Percentiles rank a stretch among this genome's conserved stretches.
Conservation (phyloP, 2,888 invertebrate genomes). For the Cyaniris semiargus region DNA sequence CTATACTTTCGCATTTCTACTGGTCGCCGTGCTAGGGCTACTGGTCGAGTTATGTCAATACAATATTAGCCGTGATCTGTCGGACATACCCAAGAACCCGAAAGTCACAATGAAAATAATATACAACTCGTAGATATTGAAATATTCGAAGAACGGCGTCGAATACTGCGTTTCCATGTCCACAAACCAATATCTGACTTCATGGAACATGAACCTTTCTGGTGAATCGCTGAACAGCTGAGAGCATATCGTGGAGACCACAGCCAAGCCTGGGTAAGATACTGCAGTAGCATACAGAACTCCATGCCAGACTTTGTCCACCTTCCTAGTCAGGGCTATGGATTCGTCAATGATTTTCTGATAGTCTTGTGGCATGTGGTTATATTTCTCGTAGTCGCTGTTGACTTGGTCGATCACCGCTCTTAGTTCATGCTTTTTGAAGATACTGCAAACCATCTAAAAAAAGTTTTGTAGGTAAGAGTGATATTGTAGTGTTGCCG, state of each 20-base stretch:
- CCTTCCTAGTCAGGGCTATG: background rate
- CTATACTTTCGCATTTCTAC: no score
- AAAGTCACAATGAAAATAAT: constrained; percentile 22
- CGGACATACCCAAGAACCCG: constrained; percentile 22
- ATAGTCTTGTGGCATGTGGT: background rate
- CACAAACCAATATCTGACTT: background rate
- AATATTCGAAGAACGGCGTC: constrained; percentile 11
- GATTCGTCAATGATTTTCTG: constrained; percentile 17
- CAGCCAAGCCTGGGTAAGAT: background rate
- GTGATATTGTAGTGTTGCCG: no score
- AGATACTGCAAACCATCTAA: constrained; percentile 16
- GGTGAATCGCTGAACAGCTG: constrained; percentile 18
- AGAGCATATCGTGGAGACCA: background rate
- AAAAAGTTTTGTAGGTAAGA: background rate
- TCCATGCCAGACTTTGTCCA: constrained; percentile 21
- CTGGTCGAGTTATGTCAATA: no score
- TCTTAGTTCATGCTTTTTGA: background rate
- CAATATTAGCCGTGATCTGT: no score
- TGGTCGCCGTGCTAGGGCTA: no score
- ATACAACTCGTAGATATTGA: background rate
- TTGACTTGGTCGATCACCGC: constrained; percentile 22
- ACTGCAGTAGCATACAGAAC: constrained; percentile 7
- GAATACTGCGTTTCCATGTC: background rate
- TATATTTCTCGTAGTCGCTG: background rate
- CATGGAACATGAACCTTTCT: constrained; percentile 15